These are phyloP conservation scores for Xestia xanthographa DNA, from an alignment of 2,888 invertebrate genomes.

Conservation along the genomic window DNA sequence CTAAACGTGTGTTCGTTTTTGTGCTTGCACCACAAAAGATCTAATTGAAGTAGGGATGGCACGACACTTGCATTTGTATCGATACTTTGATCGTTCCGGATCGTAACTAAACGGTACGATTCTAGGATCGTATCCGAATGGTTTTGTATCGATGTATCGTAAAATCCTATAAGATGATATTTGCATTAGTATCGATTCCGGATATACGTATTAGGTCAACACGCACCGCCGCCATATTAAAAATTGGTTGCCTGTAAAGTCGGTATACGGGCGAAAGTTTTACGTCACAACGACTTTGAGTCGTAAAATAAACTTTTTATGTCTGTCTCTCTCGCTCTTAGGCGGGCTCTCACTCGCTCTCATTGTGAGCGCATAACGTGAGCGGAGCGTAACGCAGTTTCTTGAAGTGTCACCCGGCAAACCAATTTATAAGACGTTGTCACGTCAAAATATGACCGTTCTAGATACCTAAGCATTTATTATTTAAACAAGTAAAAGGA, in stretches of 20 bases:
- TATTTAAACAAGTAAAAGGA: not conserved
- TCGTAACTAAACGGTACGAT: not conserved
- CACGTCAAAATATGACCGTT: too few relatives aligned
- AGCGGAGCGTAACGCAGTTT: too few relatives aligned
- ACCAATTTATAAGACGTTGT: too few relatives aligned
- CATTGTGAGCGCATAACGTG: too few relatives aligned
- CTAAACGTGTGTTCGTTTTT: conserved; percentile 81
- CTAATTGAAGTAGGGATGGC: conserved; percentile 83
- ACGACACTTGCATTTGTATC: not conserved
- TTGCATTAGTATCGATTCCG: not conserved
- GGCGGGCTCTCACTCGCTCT: too few relatives aligned
- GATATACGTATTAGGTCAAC: not conserved
- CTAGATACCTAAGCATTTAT: not conserved
- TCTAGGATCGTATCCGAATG: not conserved
- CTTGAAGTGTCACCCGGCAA: too few relatives aligned
- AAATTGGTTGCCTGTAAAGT: too few relatives aligned
- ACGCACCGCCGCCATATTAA: not conserved
- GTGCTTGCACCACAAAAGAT: conserved; percentile 85
- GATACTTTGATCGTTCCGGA: not conserved
- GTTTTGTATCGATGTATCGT: not conserved
- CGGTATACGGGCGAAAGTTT: too few relatives aligned
- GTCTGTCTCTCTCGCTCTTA: too few relatives aligned
- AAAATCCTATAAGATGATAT: not conserved
- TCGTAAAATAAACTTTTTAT: too few relatives aligned
- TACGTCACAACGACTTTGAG: too few relatives aligned